Percentiles rank a stretch among this genome's conserved stretches.
These are phyloP conservation scores for Phthorimaea operculella DNA, from an alignment of 1,140 invertebrate genomes.

Conservation along the genomic window DNA sequence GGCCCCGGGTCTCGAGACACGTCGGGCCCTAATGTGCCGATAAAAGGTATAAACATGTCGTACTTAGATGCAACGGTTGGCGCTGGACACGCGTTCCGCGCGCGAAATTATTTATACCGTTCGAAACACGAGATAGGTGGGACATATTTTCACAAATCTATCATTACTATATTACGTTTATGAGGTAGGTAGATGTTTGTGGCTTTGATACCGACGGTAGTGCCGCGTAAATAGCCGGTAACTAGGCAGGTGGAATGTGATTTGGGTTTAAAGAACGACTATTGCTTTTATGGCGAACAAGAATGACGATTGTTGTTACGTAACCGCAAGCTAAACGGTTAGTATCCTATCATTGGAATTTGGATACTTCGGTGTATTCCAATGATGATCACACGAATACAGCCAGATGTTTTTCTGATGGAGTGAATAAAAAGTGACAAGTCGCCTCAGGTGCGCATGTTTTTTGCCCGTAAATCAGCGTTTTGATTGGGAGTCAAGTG, in stretches of 20 bases:
- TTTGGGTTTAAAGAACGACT: too few species aligned
- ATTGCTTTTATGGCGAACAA: too few species aligned
- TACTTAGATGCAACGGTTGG: slow-evolving; percentile 1
- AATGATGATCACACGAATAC: neutral
- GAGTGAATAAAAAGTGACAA: slow-evolving; percentile 4
- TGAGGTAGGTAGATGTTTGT: neutral
- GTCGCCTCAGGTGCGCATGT: slow-evolving; percentile 7
- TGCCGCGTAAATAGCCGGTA: too few species aligned
- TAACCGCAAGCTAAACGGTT: too few species aligned
- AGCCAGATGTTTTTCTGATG: neutral
- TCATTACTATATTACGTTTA: neutral
- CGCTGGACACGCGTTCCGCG: neutral
- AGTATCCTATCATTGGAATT: neutral
- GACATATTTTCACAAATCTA: slow-evolving; percentile 1
- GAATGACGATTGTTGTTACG: too few species aligned
- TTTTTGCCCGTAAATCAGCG: slow-evolving; percentile 28
- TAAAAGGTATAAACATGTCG: slow-evolving; percentile 14
- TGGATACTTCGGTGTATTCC: neutral
- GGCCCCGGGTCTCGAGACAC: slow-evolving; percentile 17
- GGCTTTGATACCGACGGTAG: neutral
- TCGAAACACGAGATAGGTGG: neutral
- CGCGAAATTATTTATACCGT: slow-evolving; percentile 2
- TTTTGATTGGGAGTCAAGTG: slow-evolving; percentile 24
- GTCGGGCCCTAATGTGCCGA: slow-evolving; percentile 12
- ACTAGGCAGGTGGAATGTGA: too few species aligned